Evolutionary conservation across 1,140 invertebrate species (phyloP).

Genomic region (Venturia canescens): DNA sequence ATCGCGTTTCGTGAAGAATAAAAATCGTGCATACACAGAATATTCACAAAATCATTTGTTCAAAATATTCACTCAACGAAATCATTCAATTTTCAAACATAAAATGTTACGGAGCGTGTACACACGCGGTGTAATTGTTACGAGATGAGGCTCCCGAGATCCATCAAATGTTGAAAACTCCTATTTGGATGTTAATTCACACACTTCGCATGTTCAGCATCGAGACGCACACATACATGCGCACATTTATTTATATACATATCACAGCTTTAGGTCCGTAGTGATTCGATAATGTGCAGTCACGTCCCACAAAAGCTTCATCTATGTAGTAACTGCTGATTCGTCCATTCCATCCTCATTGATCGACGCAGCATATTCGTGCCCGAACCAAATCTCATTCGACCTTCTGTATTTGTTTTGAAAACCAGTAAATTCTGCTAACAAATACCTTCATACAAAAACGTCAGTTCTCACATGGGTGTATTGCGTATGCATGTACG

Average conservation of each 20-base stretch:
- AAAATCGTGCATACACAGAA: too few species aligned
- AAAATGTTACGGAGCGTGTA: not conserved
- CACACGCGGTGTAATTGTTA: not conserved
- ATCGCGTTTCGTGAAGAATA: too few species aligned
- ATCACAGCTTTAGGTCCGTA: not conserved
- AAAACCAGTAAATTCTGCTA: not conserved
- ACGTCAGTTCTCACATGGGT: too few species aligned
- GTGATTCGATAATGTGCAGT: slow-evolving; percentile 3
- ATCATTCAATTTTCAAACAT: not conserved
- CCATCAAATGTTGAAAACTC: not conserved
- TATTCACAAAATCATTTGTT: too few species aligned
- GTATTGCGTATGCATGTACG: not conserved
- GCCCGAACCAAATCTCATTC: not conserved
- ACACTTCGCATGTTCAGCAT: not conserved
- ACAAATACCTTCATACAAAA: not conserved
- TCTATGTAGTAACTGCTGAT: slow-evolving; percentile 14
- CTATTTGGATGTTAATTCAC: slow-evolving; percentile 18
- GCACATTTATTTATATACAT: not conserved
- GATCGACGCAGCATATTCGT: slow-evolving; percentile 35
- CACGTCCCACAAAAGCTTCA: slow-evolving; percentile 20
- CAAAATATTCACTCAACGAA: not conserved
- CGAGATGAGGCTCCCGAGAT: not conserved
- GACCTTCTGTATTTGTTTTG: not conserved
- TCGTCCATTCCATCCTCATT: slow-evolving; percentile 21
- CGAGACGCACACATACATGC: too few species aligned